phyloP scores from a whole-genome alignment of 2,888 invertebrate species.

The Paralinhomoeus sp. region DNA sequence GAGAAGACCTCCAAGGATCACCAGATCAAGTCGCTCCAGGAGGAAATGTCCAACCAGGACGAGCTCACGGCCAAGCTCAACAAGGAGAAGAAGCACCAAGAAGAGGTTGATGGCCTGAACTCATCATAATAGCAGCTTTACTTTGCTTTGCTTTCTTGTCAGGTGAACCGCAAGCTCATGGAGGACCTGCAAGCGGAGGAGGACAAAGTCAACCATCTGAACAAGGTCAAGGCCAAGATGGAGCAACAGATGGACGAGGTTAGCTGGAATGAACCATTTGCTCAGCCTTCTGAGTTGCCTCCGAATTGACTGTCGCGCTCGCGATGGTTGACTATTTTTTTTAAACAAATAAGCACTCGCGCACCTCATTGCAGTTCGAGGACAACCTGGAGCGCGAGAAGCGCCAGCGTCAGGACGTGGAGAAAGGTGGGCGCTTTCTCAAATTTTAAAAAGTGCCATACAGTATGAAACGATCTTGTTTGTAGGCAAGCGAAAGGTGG shows the following conservation, averaged over 20 bases:
- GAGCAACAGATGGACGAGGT: constrained; percentile 24
- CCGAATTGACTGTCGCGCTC: constrained; percentile 80
- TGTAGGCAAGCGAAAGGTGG: constrained; percentile 47
- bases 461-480: too few relatives aligned
- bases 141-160: neutral
- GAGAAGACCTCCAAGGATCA: constrained; percentile 23
- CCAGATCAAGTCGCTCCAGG: constrained; percentile 21
- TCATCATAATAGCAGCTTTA: too few relatives aligned
- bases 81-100: constrained; percentile 33
- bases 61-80: constrained; percentile 21
- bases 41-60: constrained; percentile 21
- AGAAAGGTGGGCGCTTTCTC: neutral
- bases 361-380: constrained; percentile 33
- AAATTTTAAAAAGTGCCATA: too few relatives aligned
- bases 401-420: constrained; percentile 68
- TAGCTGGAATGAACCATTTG: neutral
- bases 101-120: constrained; percentile 12
- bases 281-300: neutral
- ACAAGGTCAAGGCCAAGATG: constrained; percentile 16
- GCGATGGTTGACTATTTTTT: too few relatives aligned
- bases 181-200: constrained; percentile 25
- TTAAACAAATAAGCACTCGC: too few relatives aligned
- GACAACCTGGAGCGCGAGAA: constrained; percentile 94
- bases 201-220: constrained; percentile 18
- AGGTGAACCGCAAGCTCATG: constrained; percentile 19